phyloP scores from a whole-genome alignment of 2,888 invertebrate species.

The Merodon equestris region DNA sequence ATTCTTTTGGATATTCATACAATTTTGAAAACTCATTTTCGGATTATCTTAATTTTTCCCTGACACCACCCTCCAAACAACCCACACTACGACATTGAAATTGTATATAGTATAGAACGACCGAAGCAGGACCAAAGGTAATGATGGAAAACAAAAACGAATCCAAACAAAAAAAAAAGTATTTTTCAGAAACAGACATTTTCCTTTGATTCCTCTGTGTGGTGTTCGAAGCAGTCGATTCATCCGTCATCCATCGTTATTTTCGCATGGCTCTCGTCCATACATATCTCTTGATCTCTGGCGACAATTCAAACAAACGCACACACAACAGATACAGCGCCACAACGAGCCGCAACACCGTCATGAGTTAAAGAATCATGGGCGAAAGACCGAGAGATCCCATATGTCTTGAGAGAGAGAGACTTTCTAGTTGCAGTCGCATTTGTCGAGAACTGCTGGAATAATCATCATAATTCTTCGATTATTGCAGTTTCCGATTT shows the following conservation, averaged over 20 bases:
- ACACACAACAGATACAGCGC: background rate
- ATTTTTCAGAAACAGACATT: conserved; percentile 2
- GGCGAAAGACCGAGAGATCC: background rate
- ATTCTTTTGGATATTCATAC: too few species aligned
- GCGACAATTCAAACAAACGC: background rate
- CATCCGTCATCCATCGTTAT: conserved; percentile 59
- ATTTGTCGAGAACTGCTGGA: conserved; percentile 45
- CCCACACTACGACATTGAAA: too few species aligned
- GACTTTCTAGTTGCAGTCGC: conserved; percentile 16
- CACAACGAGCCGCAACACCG: too few species aligned
- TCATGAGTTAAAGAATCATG: background rate
- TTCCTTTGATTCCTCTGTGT: background rate
- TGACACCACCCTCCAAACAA: too few species aligned
- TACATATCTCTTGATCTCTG: too few species aligned
- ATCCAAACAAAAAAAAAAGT: background rate
- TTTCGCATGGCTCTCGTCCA: conserved; percentile 43
- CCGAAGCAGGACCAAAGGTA: conserved; percentile 6
- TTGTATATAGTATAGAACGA: too few species aligned
- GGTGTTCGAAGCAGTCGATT: background rate
- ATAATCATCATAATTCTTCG: background rate
- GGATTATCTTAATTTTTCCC: too few species aligned
- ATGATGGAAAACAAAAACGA: background rate
- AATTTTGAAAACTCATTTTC: too few species aligned
- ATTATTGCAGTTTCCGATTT: background rate
- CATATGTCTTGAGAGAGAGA: conserved; percentile 11